A percentile compares a stretch with the other conserved stretches of the same genome.
Evolutionary conservation across 2,888 invertebrate species (phyloP).

Genomic region (Watsonalla cultraria): DNA sequence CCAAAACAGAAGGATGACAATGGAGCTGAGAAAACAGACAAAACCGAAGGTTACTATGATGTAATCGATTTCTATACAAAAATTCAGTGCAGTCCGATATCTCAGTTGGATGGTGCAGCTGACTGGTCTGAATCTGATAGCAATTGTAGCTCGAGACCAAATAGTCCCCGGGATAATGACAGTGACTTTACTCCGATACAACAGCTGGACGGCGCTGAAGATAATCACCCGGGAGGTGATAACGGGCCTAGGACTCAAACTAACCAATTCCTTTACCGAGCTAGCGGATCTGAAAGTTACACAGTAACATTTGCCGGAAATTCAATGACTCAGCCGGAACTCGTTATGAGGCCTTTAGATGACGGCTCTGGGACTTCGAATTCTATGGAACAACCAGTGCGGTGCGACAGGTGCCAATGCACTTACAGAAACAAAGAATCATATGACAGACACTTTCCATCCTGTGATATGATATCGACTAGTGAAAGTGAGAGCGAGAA

Average conservation of each 20-base stretch:
- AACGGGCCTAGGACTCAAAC: conserved; percentile 52
- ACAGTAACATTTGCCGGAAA: conserved; percentile 74
- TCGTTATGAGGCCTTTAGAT: conserved; percentile 66
- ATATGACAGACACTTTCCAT: conserved; percentile 86
- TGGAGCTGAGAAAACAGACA: conserved; percentile 51
- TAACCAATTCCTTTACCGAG: conserved; percentile 67
- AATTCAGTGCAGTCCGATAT: conserved; percentile 78
- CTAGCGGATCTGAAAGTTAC: conserved; percentile 70
- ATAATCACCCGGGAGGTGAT: conserved; percentile 68
- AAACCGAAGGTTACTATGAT: conserved; percentile 67
- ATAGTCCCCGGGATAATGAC: conserved; percentile 57
- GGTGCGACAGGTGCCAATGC: conserved; percentile 92
- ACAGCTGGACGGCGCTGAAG: conserved; percentile 85
- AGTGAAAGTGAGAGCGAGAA: conserved; percentile 91
- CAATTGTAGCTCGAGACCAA: conserved; percentile 67
- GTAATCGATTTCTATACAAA: conserved; percentile 76
- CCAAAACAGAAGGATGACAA: conserved; percentile 63
- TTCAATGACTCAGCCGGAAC: conserved; percentile 69
- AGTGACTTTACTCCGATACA: conserved; percentile 74
- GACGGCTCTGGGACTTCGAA: conserved; percentile 57
- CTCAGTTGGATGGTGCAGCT: conserved; percentile 84
- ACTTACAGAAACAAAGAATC: conserved; percentile 91
- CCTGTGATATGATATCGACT: conserved; percentile 87
- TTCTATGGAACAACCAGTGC: conserved; percentile 85
- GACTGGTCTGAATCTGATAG: conserved; percentile 81